Evolutionary conservation across 2,888 invertebrate species (phyloP), one percentile per base, ranked within the genome.

Genomic region (Volucella inanis): DNA sequence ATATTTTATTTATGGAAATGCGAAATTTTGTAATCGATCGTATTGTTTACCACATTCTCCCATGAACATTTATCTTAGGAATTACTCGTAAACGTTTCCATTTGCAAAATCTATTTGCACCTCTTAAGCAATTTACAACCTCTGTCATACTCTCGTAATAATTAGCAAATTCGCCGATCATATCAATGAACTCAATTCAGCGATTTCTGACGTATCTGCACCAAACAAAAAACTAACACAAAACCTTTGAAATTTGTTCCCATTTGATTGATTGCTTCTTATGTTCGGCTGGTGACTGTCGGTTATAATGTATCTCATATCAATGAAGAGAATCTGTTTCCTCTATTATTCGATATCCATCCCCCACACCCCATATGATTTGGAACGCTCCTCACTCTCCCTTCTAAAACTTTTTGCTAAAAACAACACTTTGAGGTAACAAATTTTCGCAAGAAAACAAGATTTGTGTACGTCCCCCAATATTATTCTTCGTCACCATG

Each of bases 401-500:
- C 31, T 31, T 1, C 6, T 31, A 31, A 67, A 38, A 61, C 43
- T 68, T 61, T 55, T 68, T 59, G 61, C 54, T 61, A 45, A 43
- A 38, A 47, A 72, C 43, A 54, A 55, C 49, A 41, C 31, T 15
- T 49, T 65, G 12, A 31, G 10, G 18, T 50, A 41, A 59, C 45
- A 54, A 77, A 77, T 68, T 71, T 79, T 72, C 67, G 59, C 67
- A 79, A 64, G 47, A 79, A 75, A 79, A 83, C 79, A 54, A 75
- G 68, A 75, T 84, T 72, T 72, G 6, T 10, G 43, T 74, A 50
- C 31, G 72, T 64, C 79, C 83, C 72, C 68, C 68, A 79, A 83
- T 74, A 70, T 57, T 49, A 64, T 79, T 80, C 38, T 59, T 84
- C 75, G 80, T 84, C 70, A 75, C 75, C 80, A 80, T 71, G 79